Evolutionary conservation across 2,888 invertebrate species (phyloP), one percentile per base, ranked within the genome.

Genomic region (Periphyllus acericola): DNA sequence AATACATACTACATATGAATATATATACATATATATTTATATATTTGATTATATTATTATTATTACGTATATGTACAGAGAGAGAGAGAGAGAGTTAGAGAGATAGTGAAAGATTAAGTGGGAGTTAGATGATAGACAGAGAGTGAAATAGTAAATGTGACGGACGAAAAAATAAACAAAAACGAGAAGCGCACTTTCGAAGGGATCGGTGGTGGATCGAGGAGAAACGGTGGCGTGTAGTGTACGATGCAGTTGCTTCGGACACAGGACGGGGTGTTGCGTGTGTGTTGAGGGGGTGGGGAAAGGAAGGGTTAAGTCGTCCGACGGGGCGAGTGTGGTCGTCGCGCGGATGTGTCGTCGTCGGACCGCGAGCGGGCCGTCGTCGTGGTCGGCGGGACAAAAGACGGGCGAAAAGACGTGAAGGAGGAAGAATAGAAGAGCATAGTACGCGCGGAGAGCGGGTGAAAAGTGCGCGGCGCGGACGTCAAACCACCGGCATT

Each of bases 401-500:
- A 55, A 71, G 85, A 79, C 36, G 86, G 74, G 86, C 36, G 8
- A 87, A 74, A 87, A 87, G 86, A 87, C 86, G 86, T 29, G 86
- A 86, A 87, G 86, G 87, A 87, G 74, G 87, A 87, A 81, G 87
- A 87, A 87, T 60, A 87, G 29, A 87, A 87, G 87, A 87, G 87
- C 87, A 80, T 87, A 87, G 87, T 32, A 87, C 87, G 87, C 87
- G 87, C 66, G 87, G 74, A 87, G 87, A 81, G 87, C 87, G 87
- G 81, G 87, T 87, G 87, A 81, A 87, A 87, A 75, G 87, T 87
- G 87, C 74, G 74, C 81, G 81, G 60, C 81, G 87, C 81, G 87
- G 72, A 87, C 87, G 87, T 87, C 87, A 87, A 87, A 87, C 87
- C 87, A 87, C 87, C 87, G 87, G 87, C 87, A 87, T 87, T 52